Conservation (phyloP, 2,888 invertebrate species). For the Chymomyza procnemis region DNA sequence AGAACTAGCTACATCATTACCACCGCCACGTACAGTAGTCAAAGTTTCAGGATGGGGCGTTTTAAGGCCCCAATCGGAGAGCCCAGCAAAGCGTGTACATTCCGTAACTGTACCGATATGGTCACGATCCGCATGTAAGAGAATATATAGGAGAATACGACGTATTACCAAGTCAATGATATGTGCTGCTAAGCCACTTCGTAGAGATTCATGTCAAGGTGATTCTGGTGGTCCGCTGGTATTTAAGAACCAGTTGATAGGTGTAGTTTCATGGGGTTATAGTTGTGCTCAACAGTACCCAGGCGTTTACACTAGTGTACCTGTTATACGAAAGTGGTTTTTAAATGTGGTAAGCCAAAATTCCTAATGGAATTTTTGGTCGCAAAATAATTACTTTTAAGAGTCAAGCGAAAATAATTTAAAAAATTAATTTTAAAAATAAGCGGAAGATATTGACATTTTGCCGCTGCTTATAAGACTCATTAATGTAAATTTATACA, state of each 20-base stretch:
- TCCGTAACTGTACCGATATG: conserved; percentile 50
- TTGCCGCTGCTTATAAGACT: too few species aligned
- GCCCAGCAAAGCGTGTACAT: conserved; percentile 45
- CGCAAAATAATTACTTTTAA: neutral
- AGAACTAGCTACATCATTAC: conserved; percentile 34
- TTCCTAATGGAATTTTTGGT: conserved; percentile 25
- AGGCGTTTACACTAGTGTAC: conserved; percentile 87
- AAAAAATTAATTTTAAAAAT: too few species aligned
- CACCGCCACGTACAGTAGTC: conserved; percentile 46
- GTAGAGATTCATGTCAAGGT: conserved; percentile 73
- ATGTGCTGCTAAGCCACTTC: conserved; percentile 58
- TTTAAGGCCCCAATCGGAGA: conserved; percentile 17
- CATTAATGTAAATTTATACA: too few species aligned
- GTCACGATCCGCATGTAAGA: conserved; percentile 35
- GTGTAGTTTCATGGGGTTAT: conserved; percentile 83
- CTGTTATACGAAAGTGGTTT: conserved; percentile 52
- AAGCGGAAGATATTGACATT: neutral
- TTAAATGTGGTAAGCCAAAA: conserved; percentile 19
- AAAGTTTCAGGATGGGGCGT: conserved; percentile 62
- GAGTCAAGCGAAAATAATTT: too few species aligned
- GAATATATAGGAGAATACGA: conserved; percentile 35
- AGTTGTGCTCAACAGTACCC: conserved; percentile 81
- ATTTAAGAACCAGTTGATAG: conserved; percentile 77
- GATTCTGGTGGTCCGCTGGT: conserved; percentile 76
- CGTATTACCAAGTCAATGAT: conserved; percentile 66